Base-by-base conservation (phyloP, 2,797 vertebrate genomes). In the Bradypus variegatus region DNA sequence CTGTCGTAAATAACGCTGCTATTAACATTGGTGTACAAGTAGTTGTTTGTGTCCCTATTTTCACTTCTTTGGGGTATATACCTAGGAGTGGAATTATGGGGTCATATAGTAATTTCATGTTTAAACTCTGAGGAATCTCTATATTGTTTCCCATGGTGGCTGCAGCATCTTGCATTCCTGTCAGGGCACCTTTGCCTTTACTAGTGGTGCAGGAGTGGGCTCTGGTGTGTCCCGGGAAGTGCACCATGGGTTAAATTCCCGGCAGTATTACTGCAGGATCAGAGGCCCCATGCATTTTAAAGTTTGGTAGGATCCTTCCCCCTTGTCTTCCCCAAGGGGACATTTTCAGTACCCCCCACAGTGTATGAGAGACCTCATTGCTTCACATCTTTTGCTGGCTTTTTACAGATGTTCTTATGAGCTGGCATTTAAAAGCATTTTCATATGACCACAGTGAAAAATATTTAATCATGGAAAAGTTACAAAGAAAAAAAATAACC, bases 361-460 rank as follows among this genome's bases (percentile, higher is more conserved):
- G 16, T 16, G 8, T 38, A 14, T 41, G 6, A 29, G 58, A 65
- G 13, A 36, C 53, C 55, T 93, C 64, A 2, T 53, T 27, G 80
- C n/a, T 50, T 86, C 36, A 33, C 31, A 13, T 36, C 82, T 72
- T 45, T 70, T 67, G 91, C 60, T 45, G 25, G 0, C 21, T 53
- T 45, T 85, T 78, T 82, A 72, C 55, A 55, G 72, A 75, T 31
- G 45, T 72, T 15, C 31, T 29, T 38, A n/a, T 58, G 29, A 70
- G 13, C 23, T 64, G 69, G 77, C 48, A 14, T 75, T 87, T 85
- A 72, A 85, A 86, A 89, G 45, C 69, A 93, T 58, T 23, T 58
- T 58, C 21, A 5, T 6, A 36, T 23, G 41, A 33, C n/a, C 6
- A 10, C 15, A 53, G 14, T 88, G 81, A 58, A 90, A 89, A 88